A percentile compares a stretch with the other conserved stretches of the same genome.
These are phyloP conservation scores for Kryptolebias ocellatus DNA, from an alignment of 2,797 vertebrate species.

Conservation along the genomic window DNA sequence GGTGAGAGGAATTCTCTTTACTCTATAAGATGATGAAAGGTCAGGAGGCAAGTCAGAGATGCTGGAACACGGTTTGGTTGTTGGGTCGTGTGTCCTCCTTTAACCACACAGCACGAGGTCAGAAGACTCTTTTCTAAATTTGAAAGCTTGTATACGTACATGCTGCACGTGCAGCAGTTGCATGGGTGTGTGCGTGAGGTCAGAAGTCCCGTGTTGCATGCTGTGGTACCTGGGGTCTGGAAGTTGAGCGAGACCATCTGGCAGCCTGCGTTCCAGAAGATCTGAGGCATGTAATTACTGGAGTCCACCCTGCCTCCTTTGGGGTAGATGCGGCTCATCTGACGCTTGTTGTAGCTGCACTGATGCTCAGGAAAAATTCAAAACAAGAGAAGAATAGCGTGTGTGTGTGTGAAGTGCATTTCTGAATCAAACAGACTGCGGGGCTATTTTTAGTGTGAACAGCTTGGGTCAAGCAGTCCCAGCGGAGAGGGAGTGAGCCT, in stretches of 20 bases:
- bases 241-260: constrained; percentile 99
- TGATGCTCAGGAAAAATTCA: constrained; percentile 83
- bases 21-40: too few species aligned
- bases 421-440: constrained; percentile 50
- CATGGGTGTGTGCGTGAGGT: constrained; percentile 35
- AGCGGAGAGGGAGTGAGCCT: constrained; percentile 24
- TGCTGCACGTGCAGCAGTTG: neutral
- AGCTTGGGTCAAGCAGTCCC: constrained; percentile 72
- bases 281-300: constrained; percentile 99
- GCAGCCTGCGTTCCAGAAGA: constrained; percentile 99
- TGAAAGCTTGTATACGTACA: neutral
- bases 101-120: neutral
- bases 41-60: too few species aligned
- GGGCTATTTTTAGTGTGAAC: constrained; percentile 77
- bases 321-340: constrained; percentile 99
- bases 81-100: too few species aligned
- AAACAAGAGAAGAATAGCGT: constrained; percentile 18
- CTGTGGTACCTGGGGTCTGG: constrained; percentile 96
- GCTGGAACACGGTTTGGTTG: too few species aligned
- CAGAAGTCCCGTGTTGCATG: constrained; percentile 56
- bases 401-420: constrained; percentile 38
- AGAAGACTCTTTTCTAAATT: too few species aligned
- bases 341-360: constrained; percentile 97
- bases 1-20: too few species aligned
- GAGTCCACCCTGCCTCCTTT: constrained; percentile 99